These are phyloP conservation scores for Macroglossus sobrinus DNA, from an alignment of 2,113 vertebrate genomes.

Conservation along the genomic window DNA sequence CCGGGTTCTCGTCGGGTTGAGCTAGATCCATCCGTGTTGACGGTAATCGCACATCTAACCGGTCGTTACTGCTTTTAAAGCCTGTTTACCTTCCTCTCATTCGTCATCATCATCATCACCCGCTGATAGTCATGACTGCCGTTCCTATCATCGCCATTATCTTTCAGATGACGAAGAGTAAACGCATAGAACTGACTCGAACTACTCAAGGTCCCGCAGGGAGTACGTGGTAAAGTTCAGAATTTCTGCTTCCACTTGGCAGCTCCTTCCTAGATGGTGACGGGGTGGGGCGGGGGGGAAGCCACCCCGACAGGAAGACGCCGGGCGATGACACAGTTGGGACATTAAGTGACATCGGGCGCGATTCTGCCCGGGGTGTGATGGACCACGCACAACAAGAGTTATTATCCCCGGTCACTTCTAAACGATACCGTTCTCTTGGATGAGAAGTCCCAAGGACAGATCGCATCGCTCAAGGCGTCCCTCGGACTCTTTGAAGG, in stretches of 20 bases:
- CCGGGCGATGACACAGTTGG: accelerated
- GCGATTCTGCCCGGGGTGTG: accelerated
- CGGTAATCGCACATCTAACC: not conserved
- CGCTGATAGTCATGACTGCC: not conserved
- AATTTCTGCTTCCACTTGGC: not conserved
- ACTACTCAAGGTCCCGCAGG: not conserved
- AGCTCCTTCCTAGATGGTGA: accelerated
- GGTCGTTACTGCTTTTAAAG: not conserved
- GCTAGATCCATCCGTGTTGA: not conserved
- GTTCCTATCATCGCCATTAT: not conserved
- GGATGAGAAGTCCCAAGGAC: not conserved
- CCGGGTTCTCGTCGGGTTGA: not conserved
- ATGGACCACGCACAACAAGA: accelerated
- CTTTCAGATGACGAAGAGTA: not conserved
- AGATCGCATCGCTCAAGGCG: not conserved
- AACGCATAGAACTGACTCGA: not conserved
- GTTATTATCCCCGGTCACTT: too few relatives aligned
- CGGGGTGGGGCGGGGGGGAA: not conserved
- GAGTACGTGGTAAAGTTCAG: not conserved
- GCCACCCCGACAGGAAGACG: not conserved
- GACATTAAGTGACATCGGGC: accelerated
- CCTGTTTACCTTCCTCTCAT: not conserved
- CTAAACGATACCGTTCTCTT: not conserved
- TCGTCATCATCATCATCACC: not conserved
- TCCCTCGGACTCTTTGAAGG: not conserved